Evolutionary conservation across 2,113 vertebrate species (phyloP).

Genomic region (Puffinus mauretanicus): DNA sequence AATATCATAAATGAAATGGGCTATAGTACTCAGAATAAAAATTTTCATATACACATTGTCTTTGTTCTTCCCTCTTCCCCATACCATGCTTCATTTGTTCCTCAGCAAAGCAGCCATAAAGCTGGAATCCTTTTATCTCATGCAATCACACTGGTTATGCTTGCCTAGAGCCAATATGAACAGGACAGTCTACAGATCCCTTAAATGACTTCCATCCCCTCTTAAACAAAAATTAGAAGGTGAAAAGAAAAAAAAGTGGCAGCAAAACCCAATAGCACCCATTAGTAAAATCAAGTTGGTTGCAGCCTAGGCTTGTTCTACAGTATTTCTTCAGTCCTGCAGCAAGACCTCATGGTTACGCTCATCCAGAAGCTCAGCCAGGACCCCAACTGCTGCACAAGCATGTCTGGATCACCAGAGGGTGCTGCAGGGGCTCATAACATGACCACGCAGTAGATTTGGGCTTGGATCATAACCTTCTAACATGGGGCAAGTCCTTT

Average conservation of each 20-base stretch:
- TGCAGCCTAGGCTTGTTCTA: background rate
- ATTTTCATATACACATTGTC: background rate
- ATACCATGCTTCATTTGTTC: background rate
- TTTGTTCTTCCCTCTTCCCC: conserved; percentile 18
- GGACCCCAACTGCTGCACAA: conserved; percentile 24
- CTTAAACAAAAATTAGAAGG: background rate
- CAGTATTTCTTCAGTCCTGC: background rate
- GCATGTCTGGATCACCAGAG: conserved; percentile 39
- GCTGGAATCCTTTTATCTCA: background rate
- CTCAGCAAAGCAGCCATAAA: background rate
- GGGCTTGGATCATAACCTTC: background rate
- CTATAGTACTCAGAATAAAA: background rate
- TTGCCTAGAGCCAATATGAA: background rate
- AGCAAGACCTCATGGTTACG: background rate
- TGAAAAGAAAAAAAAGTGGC: background rate
- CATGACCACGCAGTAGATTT: background rate
- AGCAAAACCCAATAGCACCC: background rate
- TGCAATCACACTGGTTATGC: background rate
- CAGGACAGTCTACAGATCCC: background rate
- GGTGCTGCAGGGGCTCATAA: conserved; percentile 59
- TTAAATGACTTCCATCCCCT: background rate
- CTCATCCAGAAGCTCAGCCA: background rate
- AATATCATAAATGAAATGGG: background rate
- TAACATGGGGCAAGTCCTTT: background rate
- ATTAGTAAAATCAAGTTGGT: background rate